phyloP scores from a whole-genome alignment of 2,113 vertebrate species.

The Platanista minor region DNA sequence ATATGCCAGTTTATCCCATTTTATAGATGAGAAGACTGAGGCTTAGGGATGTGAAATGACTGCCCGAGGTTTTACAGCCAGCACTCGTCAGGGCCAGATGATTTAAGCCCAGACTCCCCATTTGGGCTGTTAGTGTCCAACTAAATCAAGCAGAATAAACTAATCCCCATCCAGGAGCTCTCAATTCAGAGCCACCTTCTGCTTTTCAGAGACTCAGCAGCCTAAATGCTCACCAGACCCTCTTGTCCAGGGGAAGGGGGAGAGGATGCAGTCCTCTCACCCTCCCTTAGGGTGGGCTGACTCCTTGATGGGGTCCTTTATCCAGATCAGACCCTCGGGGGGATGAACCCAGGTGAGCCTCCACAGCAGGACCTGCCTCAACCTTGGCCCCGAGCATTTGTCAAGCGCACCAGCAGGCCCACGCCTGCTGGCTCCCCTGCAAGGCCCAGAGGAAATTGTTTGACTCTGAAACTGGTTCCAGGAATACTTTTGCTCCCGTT shows the following conservation, averaged over 20 bases:
- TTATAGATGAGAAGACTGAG: not conserved
- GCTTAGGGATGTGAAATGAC: not conserved
- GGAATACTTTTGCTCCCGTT: constrained; percentile 60
- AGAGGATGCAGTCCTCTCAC: not conserved
- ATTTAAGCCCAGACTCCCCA: not conserved
- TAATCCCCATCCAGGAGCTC: not conserved
- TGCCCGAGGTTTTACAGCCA: not conserved
- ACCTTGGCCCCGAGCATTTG: not conserved
- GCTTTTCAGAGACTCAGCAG: not conserved
- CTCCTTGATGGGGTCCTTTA: not conserved
- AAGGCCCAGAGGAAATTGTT: not conserved
- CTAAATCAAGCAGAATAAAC: not conserved
- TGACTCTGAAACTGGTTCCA: constrained; percentile 72
- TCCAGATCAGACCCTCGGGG: not conserved
- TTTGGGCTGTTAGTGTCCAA: not conserved
- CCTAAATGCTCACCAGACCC: not conserved
- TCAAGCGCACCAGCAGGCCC: not conserved
- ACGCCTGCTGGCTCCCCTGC: not conserved
- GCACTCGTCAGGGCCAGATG: not conserved
- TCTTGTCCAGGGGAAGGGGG: not conserved
- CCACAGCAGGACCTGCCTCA: not conserved
- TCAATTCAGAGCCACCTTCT: not conserved
- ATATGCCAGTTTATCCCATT: not conserved
- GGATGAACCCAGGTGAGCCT: not conserved
- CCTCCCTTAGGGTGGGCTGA: not conserved